phyloP scores from a whole-genome alignment of 2,113 vertebrate genomes.

The Lepus europaeus region DNA sequence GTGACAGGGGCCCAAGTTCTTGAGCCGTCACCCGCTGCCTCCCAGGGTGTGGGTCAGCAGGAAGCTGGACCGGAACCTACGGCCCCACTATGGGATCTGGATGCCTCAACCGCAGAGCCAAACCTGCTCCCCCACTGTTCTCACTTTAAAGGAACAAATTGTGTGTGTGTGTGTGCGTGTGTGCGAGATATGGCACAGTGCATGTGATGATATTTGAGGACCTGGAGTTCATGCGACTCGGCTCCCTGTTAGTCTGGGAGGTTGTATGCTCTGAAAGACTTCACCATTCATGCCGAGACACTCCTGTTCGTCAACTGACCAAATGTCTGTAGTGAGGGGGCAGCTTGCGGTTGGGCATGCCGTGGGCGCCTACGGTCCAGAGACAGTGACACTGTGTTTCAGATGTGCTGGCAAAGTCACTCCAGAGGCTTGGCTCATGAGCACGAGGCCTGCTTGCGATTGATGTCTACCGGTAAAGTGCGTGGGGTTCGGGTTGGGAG shows the following conservation, averaged over 20 bases:
- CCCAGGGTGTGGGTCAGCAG: too few relatives aligned
- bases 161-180: neutral
- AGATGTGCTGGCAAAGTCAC: neutral
- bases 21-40: too few relatives aligned
- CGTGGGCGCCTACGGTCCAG: neutral
- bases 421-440: neutral
- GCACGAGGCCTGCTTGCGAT: too few relatives aligned
- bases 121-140: too few relatives aligned
- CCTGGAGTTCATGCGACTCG: neutral
- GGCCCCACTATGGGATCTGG: too few relatives aligned
- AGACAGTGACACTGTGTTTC: neutral
- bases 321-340: neutral
- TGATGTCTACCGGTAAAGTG: neutral
- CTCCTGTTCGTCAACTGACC: fast-evolving
- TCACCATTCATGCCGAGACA: neutral
- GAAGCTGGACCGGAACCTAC: too few relatives aligned
- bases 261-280: neutral
- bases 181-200: neutral
- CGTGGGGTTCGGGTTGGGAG: neutral
- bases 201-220: neutral
- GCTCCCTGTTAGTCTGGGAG: neutral
- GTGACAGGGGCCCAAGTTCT: too few relatives aligned
- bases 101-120: too few relatives aligned
- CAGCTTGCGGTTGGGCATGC: neutral
- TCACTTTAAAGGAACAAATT: neutral